These are phyloP conservation scores for Crotalus helleri DNA, from an alignment of 2,113 vertebrate genomes.

Conservation along the genomic window DNA sequence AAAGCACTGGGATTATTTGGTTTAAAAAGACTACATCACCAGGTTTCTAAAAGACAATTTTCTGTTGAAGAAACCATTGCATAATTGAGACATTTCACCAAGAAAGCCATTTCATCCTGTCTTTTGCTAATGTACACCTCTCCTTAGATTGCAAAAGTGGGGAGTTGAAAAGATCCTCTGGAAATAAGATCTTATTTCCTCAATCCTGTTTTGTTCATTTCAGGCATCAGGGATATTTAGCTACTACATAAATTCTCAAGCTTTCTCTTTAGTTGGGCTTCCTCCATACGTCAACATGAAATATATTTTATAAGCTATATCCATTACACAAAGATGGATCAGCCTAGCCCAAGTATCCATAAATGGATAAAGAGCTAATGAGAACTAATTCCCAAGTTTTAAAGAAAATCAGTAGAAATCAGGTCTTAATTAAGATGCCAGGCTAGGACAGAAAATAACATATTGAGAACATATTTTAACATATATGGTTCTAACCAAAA, in stretches of 20 bases:
- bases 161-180: neutral
- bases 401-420: constrained; percentile 48
- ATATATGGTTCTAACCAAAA: constrained; percentile 44
- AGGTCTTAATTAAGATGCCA: constrained; percentile 36
- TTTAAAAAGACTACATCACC: neutral
- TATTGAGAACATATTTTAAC: constrained; percentile 46
- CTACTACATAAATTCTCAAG: neutral
- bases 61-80: neutral
- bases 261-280: neutral
- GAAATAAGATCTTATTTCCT: neutral
- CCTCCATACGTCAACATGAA: constrained; percentile 25
- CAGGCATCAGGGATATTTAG: neutral
- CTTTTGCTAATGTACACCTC: neutral
- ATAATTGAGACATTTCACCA: neutral
- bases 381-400: constrained; percentile 28
- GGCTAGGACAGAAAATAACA: constrained; percentile 7
- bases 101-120: neutral
- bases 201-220: neutral
- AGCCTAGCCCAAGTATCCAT: rapidly evolving
- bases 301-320: neutral
- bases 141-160: neutral
- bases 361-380: neutral
- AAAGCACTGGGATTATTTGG: neutral
- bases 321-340: neutral
- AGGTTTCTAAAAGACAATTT: neutral